Evolutionary conservation across 2,113 vertebrate species (phyloP), one percentile per base, ranked within the genome.

Genomic region (Sigmodon hispidus): DNA sequence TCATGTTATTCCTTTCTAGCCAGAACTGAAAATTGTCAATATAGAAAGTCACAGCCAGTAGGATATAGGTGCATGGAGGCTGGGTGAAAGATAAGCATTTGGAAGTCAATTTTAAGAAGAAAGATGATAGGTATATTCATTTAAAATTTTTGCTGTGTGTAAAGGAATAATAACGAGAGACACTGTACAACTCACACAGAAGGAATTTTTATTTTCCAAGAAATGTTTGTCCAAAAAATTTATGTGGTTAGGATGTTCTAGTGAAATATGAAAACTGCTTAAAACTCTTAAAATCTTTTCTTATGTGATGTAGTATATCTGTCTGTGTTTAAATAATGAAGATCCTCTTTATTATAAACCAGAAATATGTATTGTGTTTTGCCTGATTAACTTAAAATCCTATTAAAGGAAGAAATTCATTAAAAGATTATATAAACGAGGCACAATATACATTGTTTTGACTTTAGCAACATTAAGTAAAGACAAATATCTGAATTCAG

Each of bases 11-110:
- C 99, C 90, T 99, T 99, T 75, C 99, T 99, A 36, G 98, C 98
- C 95, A 99, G 99, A 98, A 99, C 98, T 16, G 99, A 99, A 94
- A 99, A 99, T 98, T 99, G 99, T 98, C 99, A 99, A 97, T 99
- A 99, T 97, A 99, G 98, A 99, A 98, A 99, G 99, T 98, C 98
- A 99, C 92, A 99, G 99, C 0, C 98, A 99, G 50, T 99, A 98
- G 98, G 98, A 99, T 98, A 99, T 98, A 98, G 97, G 98, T 98
- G 69, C 98, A 99, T 88, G 99, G 99, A 97, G 99, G 99, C 98
- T 98, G 99, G 99, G 99, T 91, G 98, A 99, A 98, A 99, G 11
- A 99, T 3, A 98, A 99, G 19, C 99, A 98, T 97, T 99, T 99
- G 79, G 99, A 99, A 98, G 99, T 99, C 94, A 99, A 98, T 16